Evolutionary conservation across 1,140 invertebrate species (phyloP), one percentile per base, ranked within the genome.

Genomic region (Neotoxoptera formosana): DNA sequence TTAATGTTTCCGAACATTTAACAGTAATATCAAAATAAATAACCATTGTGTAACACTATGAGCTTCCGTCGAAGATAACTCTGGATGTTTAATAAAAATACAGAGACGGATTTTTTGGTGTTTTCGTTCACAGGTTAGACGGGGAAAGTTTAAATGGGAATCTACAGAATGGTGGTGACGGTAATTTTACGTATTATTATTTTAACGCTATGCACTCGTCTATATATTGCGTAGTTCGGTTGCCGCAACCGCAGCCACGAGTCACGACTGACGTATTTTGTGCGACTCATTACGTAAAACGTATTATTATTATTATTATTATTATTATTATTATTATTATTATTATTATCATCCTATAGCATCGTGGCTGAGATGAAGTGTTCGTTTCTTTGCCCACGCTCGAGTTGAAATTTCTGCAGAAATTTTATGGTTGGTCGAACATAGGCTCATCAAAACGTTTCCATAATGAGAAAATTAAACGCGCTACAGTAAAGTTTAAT

Each of bases 401-500:
- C 30, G 41, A 30, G 21, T 86, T 7, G 25, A 86, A 86, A 86
- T 86, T 86, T 86, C 84, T n/a, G 41, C 41, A 41, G 45, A 45
- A 47, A 86, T 86, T 86, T 14, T 86, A 84, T 41, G 41, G 45
- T 86, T 45, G 84, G 45, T 30, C 41, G 41, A 86, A 86, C 45
- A 86, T 45, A n/a, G 45, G 41, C 41, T 30, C 41, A 86, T 86
- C 25, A 47, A 86, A 86, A 86, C 84, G 30, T 47, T 86, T 86
- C 11, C 23, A 47, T 48, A 47, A 45, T n/a, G 84, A 47, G 84
- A 86, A 86, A 86, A 86, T n/a, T 86, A 86, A 86, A 86, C 2
- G 25, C 84, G 84, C 84, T 17, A 86, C 45, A 48, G 11, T 47
- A 47, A 86, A 86, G 84, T 86, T 86, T 86, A 86, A 86, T 47